These are phyloP conservation scores for Siniperca undulata DNA, from an alignment of 2,797 vertebrate genomes.

Conservation along the genomic window DNA sequence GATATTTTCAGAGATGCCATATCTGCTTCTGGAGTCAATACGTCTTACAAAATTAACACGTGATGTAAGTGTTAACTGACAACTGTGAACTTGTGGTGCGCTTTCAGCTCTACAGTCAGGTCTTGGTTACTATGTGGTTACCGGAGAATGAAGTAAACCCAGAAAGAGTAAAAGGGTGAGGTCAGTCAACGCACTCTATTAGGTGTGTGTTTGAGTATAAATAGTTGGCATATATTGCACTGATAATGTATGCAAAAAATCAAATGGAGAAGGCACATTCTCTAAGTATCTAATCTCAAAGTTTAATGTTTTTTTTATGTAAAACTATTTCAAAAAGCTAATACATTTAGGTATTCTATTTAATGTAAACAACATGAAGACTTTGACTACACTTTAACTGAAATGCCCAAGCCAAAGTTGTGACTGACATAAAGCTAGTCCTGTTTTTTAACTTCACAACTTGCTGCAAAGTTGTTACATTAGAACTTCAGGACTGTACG, in stretches of 20 bases:
- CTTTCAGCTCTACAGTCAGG: constrained; percentile 25
- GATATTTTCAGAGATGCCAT: constrained; percentile 70
- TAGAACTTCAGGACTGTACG: background rate
- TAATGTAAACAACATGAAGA: constrained; percentile 8
- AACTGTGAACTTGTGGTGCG: constrained; percentile 40
- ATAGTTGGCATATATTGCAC: constrained; percentile 53
- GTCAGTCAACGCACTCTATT: constrained; percentile 28
- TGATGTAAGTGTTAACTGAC: constrained; percentile 53
- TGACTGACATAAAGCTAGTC: background rate
- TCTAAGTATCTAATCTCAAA: constrained; percentile 10
- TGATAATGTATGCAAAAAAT: constrained; percentile 57
- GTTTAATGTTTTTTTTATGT: constrained; percentile 13
- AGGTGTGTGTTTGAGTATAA: constrained; percentile 15
- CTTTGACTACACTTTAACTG: constrained; percentile 6
- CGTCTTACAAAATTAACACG: constrained; percentile 57
- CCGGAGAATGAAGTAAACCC: constrained; percentile 31
- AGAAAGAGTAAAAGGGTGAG: background rate
- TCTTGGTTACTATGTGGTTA: constrained; percentile 20
- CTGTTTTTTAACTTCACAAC: constrained; percentile 18
- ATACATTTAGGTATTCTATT: constrained; percentile 22
- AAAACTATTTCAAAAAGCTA: constrained; percentile 6
- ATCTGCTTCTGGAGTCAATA: constrained; percentile 63
- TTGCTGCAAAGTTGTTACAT: constrained; percentile 26
- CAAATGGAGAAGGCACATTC: constrained; percentile 31
- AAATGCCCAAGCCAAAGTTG: constrained; percentile 54